Conservation (phyloP, 1,140 invertebrate species). For the Drosophila ercepeae region DNA sequence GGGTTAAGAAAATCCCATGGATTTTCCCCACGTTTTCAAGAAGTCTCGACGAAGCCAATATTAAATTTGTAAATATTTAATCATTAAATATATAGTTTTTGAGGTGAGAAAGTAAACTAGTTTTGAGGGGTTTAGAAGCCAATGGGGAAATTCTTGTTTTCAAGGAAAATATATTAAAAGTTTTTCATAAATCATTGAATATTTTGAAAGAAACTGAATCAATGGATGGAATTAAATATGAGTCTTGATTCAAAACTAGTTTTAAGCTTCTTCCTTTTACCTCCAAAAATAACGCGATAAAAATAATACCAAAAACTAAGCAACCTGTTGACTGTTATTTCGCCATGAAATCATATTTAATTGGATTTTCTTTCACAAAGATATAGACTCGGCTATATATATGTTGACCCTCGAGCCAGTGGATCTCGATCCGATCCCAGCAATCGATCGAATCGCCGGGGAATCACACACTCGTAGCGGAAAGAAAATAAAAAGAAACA, state of each 20-base stretch:
- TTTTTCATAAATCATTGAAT: no score
- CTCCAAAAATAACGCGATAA: no score
- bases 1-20: not conserved
- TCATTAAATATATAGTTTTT: not conserved
- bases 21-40: not conserved
- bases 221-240: no score
- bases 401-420: not conserved
- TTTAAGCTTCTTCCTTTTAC: no score
- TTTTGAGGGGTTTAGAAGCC: not conserved
- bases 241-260: no score
- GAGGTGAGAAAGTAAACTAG: not conserved
- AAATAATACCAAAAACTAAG: not conserved
- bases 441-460: slow-evolving; percentile 26
- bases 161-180: no score
- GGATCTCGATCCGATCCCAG: not conserved
- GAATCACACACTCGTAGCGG: slow-evolving; percentile 11
- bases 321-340: slow-evolving; percentile 13
- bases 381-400: not conserved
- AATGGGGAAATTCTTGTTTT: no score
- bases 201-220: no score
- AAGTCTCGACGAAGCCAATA: not conserved
- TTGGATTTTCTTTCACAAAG: not conserved
- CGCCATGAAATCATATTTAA: slow-evolving; percentile 5
- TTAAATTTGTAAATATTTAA: no score
- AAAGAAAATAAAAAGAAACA: not conserved